These are phyloP conservation scores for Dryobota labecula DNA, from an alignment of 2,888 invertebrate species.

Conservation along the genomic window DNA sequence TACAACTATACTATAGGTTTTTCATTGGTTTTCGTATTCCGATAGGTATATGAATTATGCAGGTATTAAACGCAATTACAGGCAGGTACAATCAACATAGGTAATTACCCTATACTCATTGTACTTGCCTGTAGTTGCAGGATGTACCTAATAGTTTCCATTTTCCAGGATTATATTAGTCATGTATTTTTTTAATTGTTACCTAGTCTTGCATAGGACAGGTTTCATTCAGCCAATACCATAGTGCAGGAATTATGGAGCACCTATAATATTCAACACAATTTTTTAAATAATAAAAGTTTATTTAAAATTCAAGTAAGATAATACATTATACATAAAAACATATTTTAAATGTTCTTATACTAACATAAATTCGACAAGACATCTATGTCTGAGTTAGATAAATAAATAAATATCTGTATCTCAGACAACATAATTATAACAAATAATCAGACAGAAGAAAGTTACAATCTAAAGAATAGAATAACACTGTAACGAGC, in stretches of 20 bases:
- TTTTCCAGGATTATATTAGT: conserved; percentile 18
- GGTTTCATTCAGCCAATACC: conserved; percentile 9
- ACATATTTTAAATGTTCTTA: no score
- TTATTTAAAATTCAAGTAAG: no score
- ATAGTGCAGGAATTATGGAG: not conserved
- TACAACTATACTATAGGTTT: not conserved
- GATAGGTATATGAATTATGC: not conserved
- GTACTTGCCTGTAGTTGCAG: conserved; percentile 16
- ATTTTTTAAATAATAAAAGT: not conserved
- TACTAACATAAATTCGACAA: no score
- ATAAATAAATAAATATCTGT: no score
- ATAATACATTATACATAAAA: no score
- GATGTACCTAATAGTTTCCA: conserved; percentile 17
- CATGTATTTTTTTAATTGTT: conserved; percentile 15
- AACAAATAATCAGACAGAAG: no score
- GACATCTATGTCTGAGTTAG: no score
- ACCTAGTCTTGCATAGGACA: not conserved
- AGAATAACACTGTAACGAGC: not conserved
- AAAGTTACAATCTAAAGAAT: not conserved
- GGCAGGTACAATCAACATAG: no score
- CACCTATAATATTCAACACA: not conserved
- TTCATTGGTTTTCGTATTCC: not conserved
- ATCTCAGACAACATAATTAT: no score
- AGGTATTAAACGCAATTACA: no score
- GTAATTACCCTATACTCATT: no score